Evolutionary conservation across 2,797 vertebrate species (phyloP).

Genomic region (Avahi laniger): DNA sequence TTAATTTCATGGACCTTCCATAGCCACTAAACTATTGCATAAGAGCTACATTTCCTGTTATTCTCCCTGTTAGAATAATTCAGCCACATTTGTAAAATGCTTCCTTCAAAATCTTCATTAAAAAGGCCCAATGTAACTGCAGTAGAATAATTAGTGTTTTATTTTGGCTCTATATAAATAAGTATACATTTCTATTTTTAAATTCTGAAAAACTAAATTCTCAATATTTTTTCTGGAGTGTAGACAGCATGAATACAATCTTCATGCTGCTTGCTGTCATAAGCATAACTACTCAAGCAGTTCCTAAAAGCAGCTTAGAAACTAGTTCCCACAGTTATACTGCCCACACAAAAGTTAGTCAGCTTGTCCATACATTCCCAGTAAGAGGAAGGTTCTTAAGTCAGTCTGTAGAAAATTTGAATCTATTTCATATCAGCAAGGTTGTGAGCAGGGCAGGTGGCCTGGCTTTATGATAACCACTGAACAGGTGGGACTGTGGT

Average conservation of each 20-base stretch:
- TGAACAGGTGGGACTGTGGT: background rate
- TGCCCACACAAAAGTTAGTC: constrained; percentile 6
- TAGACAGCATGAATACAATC: constrained; percentile 4
- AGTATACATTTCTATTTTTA: constrained; percentile 52
- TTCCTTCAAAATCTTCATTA: background rate
- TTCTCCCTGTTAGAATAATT: background rate
- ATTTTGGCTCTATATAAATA: constrained; percentile 59
- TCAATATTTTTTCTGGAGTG: constrained; percentile 22
- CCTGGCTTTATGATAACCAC: background rate
- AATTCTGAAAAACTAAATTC: constrained; percentile 30
- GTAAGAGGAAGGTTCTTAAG: background rate
- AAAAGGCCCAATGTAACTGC: constrained; percentile 52
- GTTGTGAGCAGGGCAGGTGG: background rate
- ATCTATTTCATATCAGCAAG: background rate
- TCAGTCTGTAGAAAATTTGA: background rate
- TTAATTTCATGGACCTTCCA: background rate
- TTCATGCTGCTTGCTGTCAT: constrained; percentile 37
- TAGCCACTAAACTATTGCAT: background rate
- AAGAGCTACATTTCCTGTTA: constrained; percentile 11
- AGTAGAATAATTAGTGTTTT: constrained; percentile 54
- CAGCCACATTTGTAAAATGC: background rate
- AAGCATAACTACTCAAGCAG: constrained; percentile 12
- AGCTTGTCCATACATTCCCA: background rate
- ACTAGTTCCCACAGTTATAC: background rate
- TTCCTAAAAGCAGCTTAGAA: constrained; percentile 47